A percentile compares a stretch with the other conserved stretches of the same genome.
Evolutionary conservation across 2,797 vertebrate species (phyloP).

Genomic region (Buphagus erythrorhynchus): DNA sequence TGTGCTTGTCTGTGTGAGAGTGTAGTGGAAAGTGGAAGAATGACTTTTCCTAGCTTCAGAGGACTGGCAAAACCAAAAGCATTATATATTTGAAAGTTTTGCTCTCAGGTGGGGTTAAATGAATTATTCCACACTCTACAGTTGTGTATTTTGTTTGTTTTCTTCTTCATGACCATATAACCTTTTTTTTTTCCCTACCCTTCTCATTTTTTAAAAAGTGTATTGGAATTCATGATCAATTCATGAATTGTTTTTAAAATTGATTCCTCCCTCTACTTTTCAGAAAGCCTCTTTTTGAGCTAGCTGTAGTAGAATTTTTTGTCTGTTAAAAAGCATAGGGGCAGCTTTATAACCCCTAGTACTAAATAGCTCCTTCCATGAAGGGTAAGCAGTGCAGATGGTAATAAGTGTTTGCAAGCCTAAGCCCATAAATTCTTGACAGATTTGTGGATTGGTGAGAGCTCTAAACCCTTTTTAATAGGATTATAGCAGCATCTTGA

Average conservation of each 20-base stretch:
- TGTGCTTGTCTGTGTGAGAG: slow-evolving; percentile 66
- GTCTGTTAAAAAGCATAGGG: not conserved
- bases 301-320: not conserved
- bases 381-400: not conserved
- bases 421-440: not conserved
- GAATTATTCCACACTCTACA: slow-evolving; percentile 49
- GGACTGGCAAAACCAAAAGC: slow-evolving; percentile 33
- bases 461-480: not conserved
- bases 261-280: not conserved
- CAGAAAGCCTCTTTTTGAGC: not conserved
- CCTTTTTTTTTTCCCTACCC: rapidly evolving
- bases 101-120: slow-evolving; percentile 54
- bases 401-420: slow-evolving; percentile 6
- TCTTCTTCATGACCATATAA: not conserved
- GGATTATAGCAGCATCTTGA: not conserved
- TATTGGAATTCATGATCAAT: not conserved
- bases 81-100: slow-evolving; percentile 30
- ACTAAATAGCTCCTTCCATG: not conserved
- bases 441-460: not conserved
- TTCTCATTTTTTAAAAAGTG: not conserved
- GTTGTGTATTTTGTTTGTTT: not conserved
- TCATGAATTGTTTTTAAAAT: not conserved
- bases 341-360: not conserved
- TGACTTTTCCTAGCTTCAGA: slow-evolving; percentile 62
- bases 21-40: slow-evolving; percentile 67